These are phyloP conservation scores for Hymenopus coronatus DNA, from an alignment of 2,888 invertebrate species.

Conservation along the genomic window DNA sequence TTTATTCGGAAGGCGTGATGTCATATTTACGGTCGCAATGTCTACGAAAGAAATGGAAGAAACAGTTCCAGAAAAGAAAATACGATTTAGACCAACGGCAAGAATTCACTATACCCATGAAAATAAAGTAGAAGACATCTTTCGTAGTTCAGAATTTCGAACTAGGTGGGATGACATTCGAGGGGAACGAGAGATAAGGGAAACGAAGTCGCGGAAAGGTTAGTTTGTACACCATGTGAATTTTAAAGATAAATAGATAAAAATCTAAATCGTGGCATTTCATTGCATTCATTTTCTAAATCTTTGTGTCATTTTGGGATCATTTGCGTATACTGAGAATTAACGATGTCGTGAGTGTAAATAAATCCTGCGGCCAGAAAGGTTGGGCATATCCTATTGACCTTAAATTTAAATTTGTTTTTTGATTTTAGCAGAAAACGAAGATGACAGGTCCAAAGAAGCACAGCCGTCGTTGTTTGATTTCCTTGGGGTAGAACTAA, in stretches of 20 bases:
- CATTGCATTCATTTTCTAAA: neutral
- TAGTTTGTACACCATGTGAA: conserved; percentile 8
- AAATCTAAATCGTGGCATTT: neutral
- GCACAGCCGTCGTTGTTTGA: conserved; percentile 44
- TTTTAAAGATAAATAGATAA: neutral
- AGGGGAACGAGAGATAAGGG: conserved; percentile 6
- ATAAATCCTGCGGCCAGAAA: neutral
- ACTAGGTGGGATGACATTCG: conserved; percentile 36
- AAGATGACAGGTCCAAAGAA: neutral
- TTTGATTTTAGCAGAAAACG: neutral
- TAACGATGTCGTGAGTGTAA: neutral
- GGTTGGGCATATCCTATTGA: neutral
- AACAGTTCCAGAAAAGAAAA: conserved; percentile 45
- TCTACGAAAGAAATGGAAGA: conserved; percentile 38
- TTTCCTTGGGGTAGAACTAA: conserved; percentile 83
- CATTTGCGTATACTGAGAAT: neutral
- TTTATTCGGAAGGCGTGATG: neutral
- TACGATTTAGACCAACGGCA: conserved; percentile 50
- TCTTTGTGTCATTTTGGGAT: no score
- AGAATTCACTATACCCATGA: conserved; percentile 47
- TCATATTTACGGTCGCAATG: conserved; percentile 34
- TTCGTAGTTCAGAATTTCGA: conserved; percentile 39
- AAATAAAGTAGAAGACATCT: conserved; percentile 46
- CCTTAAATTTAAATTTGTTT: neutral
- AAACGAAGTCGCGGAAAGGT: conserved; percentile 24